Base-by-base conservation (phyloP, 2,888 invertebrate genomes). In the Folsomia manolachei region DNA sequence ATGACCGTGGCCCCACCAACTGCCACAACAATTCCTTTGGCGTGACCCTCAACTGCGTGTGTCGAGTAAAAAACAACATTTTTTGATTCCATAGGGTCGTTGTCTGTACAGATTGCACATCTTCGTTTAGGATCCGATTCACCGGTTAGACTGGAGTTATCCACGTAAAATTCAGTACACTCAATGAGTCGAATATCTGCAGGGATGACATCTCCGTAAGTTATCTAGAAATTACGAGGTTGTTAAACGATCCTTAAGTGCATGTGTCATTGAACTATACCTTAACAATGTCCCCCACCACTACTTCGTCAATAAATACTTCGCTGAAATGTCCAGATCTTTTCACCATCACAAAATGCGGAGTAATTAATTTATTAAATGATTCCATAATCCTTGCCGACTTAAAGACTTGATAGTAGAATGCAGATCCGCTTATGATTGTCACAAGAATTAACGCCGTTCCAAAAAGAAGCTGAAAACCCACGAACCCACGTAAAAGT, bases 131-230 rank as follows among this genome's bases (percentile, higher is more conserved):
- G 71, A 11, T 71, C 71, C 18, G 66, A 53, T 67, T 71, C 71
- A 18, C 71, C 71, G 1, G 71, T 71, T 11, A 71, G 26, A n/a
- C 65, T 71, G 1, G 75, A 75, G 39, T 75, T 75, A 23, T 75
- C 75, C 0, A 75, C 71, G 27, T 63, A 71, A 56, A 76, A 74
- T 56, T 74, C 74, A 7, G 70, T 65, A 63, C 69, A 68, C 71
- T 74, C 74, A 23, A 74, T 71, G 26, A 74, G 67, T 56, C 71
- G 19, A 25, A 75, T 73, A 18, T 73, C 75, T 0, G 75, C 75
- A 11, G 75, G 75, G 52, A 75, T 69, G 21, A 75, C 61, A 19
- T 73, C 75, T 2, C 75, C 75, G n/a, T 73, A 75, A 51, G 70
- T 73, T 2, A 39, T n/a, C n/a, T n/a, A n/a, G n/a, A n/a, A n/a